Conservation (phyloP, 2,888 invertebrate species). For the Coelinius sp. region DNA sequence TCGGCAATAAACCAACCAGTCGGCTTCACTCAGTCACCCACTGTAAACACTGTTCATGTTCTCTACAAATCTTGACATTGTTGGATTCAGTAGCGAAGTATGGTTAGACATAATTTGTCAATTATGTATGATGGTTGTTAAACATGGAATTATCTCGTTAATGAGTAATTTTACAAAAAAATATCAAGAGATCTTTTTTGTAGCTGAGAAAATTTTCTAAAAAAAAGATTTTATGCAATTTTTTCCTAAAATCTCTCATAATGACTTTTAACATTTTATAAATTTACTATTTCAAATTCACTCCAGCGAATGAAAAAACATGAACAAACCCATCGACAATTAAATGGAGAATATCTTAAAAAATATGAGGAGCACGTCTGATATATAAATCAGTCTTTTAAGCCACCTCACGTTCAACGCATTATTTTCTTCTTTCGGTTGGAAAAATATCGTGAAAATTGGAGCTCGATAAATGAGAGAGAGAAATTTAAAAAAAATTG, state of each 20-base stretch:
- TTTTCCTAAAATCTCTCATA: too few relatives aligned
- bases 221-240: too few relatives aligned
- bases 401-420: constrained; percentile 8
- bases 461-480: background rate
- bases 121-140: too few relatives aligned
- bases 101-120: too few relatives aligned
- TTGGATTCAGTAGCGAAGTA: background rate
- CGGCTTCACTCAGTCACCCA: background rate
- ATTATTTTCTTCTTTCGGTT: constrained; percentile 1
- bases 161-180: too few relatives aligned
- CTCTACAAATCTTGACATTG: background rate
- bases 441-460: background rate
- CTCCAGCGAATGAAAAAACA: background rate
- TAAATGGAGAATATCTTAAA: background rate
- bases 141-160: too few relatives aligned
- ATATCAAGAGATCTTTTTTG: too few relatives aligned
- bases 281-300: too few relatives aligned
- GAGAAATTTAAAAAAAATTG: background rate
- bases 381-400: background rate
- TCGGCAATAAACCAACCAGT: background rate
- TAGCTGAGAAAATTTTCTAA: too few relatives aligned
- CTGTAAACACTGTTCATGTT: background rate
- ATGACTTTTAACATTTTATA: too few relatives aligned
- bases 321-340: background rate
- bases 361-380: constrained; percentile 16